Evolutionary conservation across 2,113 vertebrate species (phyloP), one percentile per base, ranked within the genome.

Genomic region (Uria aalge): DNA sequence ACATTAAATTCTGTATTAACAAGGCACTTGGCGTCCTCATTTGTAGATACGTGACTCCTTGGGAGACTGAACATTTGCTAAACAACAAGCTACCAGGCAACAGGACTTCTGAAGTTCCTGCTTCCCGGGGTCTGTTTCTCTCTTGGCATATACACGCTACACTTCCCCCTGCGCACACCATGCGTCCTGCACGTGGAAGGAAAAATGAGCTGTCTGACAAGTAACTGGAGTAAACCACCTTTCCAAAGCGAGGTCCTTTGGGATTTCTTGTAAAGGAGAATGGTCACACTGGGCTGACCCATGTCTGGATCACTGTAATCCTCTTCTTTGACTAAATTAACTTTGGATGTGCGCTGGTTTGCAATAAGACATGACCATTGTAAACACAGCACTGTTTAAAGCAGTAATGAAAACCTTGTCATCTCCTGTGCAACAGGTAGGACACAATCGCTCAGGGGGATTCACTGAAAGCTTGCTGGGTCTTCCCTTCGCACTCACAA

Each of bases 1-100:
- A 95, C 88, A 94, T 95, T 95, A 96, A 96, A 96, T 84, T 96
- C 91, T 93, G 79, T 83, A 91, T 92, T 97, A 96, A 96, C 87
- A 93, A 95, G 93, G 77, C 77, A 91, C 60, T 96, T 94, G 88
- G 74, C 77, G 95, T 93, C 40, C 72, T 95, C 80, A 68, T 91
- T 82, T 84, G 56, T 79, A 75, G 75, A 45, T 57, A 71, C 0
- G 2, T 47, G 80, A 92, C 83, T 90, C 77, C 62, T 47, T 82
- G 78, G 57, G 57, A 97, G 52, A 66, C 52, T 17, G 50, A 96
- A 79, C 34, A 40, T 78, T 86, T 77, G n/a, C 59, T 88, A 29
- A 95, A 85, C 66, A 91, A 53, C 21, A 80, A 77, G 48, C 43
- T 73, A 64, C 8, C 20, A 71, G 56, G 34, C 62, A 95, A 77